Evolutionary conservation across 2,888 invertebrate genomes (phyloP).

Genomic region (Lasioglossum morio): DNA sequence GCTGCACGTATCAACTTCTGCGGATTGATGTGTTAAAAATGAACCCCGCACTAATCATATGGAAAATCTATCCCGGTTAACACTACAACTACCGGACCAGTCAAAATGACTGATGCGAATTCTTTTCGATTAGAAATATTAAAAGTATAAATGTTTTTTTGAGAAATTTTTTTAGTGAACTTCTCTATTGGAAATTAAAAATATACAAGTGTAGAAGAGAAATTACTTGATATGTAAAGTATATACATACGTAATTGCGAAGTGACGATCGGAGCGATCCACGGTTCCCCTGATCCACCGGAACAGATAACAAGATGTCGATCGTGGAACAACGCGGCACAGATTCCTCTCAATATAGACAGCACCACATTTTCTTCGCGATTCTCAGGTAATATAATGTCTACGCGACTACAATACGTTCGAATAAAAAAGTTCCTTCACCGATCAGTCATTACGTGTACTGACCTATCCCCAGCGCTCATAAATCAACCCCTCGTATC

Average conservation of each 20-base stretch:
- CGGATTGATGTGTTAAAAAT: not conserved
- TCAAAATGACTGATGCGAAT: too few species aligned
- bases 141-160: too few species aligned
- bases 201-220: too few species aligned
- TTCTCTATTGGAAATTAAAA: too few species aligned
- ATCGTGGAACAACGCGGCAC: slow-evolving; percentile 26
- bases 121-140: too few species aligned
- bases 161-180: too few species aligned
- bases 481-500: not conserved
- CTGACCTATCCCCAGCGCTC: not conserved
- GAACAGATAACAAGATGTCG: slow-evolving; percentile 10
- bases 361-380: slow-evolving; percentile 48
- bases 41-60: too few species aligned
- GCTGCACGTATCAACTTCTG: not conserved
- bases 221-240: not conserved
- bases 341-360: slow-evolving; percentile 39
- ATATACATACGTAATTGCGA: not conserved
- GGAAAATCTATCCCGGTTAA: too few species aligned
- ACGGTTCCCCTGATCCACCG: not conserved
- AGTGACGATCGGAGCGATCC: not conserved
- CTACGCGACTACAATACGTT: slow-evolving; percentile 42
- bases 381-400: slow-evolving; percentile 38
- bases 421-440: slow-evolving; percentile 52
- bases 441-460: slow-evolving; percentile 1
- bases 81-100: too few species aligned